A percentile compares a stretch with the other conserved stretches of the same genome.
phyloP scores from a whole-genome alignment of 2,113 vertebrate species.

The Xiphorhynchus elegans region DNA sequence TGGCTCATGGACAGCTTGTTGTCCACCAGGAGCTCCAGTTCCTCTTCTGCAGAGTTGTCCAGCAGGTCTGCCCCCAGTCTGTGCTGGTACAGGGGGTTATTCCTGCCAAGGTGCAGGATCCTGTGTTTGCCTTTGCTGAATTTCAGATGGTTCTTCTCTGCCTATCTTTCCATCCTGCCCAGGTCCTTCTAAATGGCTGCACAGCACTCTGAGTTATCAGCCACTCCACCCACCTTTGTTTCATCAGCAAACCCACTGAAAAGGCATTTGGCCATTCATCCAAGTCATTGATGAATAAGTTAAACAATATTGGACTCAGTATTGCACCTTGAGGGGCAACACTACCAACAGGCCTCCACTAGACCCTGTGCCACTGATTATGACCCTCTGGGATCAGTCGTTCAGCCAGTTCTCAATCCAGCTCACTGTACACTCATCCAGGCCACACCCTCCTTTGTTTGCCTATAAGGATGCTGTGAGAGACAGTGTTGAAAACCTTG shows the following conservation, averaged over 20 bases:
- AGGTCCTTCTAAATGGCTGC: neutral
- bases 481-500: neutral
- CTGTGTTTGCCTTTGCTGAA: neutral
- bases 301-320: no score
- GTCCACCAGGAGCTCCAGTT: neutral
- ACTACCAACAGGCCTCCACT: neutral
- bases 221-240: neutral
- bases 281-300: neutral
- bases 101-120: neutral
- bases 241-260: neutral
- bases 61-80: neutral
- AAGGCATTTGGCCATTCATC: neutral
- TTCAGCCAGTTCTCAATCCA: neutral
- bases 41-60: neutral
- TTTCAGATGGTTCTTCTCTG: neutral
- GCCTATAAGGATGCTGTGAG: neutral
- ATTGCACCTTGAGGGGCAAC: neutral
- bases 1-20: neutral
- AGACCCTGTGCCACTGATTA: neutral
- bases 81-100: neutral
- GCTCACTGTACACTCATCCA: neutral
- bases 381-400: neutral
- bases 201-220: rapidly evolving
- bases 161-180: neutral
- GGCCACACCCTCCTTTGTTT: neutral